Base-by-base conservation (phyloP, 2,888 invertebrate species). In the Nephrotoma flavescens region DNA sequence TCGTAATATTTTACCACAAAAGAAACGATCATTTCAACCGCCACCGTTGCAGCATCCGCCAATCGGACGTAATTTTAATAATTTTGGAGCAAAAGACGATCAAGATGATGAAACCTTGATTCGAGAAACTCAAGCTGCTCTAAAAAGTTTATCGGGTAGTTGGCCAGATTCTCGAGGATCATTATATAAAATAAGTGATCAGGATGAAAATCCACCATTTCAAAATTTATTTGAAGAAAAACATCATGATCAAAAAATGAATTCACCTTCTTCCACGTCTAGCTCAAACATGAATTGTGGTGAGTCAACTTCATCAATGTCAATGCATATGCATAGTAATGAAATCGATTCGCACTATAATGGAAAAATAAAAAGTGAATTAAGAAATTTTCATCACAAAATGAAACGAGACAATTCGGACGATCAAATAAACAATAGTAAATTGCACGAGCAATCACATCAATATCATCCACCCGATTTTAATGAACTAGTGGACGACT, bases 181-280 rank as follows among this genome's bases (percentile, higher is more conserved):
- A 45, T 90, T 93, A 7, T 95, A 95, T 89, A 94, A 94, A 87
- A 92, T 94, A 86, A 94, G 94, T 88, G 94, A 94, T 88, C 95
- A 95, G 89, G 96, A 96, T 88, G 96, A 96, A 89, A 95, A 95
- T 44, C 95, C 95, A 83, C 95, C 95, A 86, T 97, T 96, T 89
- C 97, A 97, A 90, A 96, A 96, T 91, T 92, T 97, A 0, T 97
- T 97, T 89, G 96, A 96, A 89, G 96, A 96, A 89, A 96, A 96
- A 90, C 95, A 96, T 89, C 94, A 94, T n/a, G 91, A 91, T 87
- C 91, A 92, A 0, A 93, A 93, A 89, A 45, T 45, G 47, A 92
- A 95, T 92, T 93, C 94, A 47, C 95, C 95, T n/a, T 94, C 95
- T 42, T 86, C 87, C 6, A 52, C 87, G 47, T 86, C 87, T 45